A percentile compares a stretch with the other conserved stretches of the same genome.
Conservation (phyloP, 30 jellyfish, hydroid and myxozoan species). For the Chrysaora quinquecirrha region DNA sequence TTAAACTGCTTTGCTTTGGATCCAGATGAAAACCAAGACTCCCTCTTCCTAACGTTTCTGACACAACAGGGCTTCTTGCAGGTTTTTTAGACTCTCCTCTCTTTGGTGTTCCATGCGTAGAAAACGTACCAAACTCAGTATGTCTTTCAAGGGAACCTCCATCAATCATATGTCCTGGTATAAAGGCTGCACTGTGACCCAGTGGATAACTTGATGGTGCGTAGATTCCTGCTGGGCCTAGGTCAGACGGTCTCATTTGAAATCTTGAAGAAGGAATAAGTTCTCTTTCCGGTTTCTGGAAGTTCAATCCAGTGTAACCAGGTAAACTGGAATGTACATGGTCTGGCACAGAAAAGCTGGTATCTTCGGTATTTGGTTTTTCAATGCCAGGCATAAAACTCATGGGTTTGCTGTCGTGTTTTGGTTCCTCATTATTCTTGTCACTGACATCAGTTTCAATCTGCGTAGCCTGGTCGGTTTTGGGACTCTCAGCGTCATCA, state of each 20-base stretch:
- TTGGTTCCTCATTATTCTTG: not conserved
- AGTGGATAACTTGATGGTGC: constrained; percentile 47
- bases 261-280: constrained; percentile 33
- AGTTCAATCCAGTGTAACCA: constrained; percentile 13
- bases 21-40: constrained; percentile 5
- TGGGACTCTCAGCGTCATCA: not conserved
- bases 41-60: constrained; percentile 26
- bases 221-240: constrained; percentile 39
- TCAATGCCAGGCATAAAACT: not conserved
- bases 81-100: not conserved
- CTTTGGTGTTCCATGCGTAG: constrained; percentile 41
- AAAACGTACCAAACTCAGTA: constrained; percentile 1
- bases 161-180: constrained; percentile 55
- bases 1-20: constrained; percentile 24
- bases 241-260: constrained; percentile 46
- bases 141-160: constrained; percentile 13
- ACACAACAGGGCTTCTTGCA: constrained; percentile 42
- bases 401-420: not conserved
- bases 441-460: not conserved
- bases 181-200: constrained; percentile 57
- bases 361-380: not conserved
- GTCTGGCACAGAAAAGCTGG: not conserved
- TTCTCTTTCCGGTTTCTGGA: constrained; percentile 40
- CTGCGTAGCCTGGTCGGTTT: not conserved
- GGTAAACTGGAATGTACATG: not conserved